Evolutionary conservation across 2,113 vertebrate genomes (phyloP), one percentile per base, ranked within the genome.

Genomic region (Lathamus discolor): DNA sequence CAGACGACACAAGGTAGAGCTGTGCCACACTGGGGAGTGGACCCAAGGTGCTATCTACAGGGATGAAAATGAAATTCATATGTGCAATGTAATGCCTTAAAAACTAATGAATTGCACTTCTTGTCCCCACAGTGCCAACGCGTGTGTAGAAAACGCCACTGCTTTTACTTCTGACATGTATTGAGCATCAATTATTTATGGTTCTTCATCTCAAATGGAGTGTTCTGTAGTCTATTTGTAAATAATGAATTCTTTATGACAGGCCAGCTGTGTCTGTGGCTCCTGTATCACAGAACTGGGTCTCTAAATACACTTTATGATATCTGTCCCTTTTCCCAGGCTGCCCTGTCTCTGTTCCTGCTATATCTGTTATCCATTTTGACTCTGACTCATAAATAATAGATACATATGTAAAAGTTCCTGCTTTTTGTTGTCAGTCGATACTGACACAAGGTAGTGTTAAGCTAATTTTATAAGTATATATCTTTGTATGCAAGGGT

Each of bases 201-300:
- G 80, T 55, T 81, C 66, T 75, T 95, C 74, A 78, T 63, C 92
- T 62, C 76, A 87, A 92, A 91, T 63, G n/a, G 78, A 95, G 37
- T 63, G 54, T 93, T 94, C 63, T 83, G 72, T 88, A 83, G 85
- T 67, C 16, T 94, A 86, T 94, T 94, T 96, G 88, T 93, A 94
- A 93, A 86, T 74, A 93, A 94, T 92, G 63, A 93, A 93, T 95
- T 95, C 75, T 93, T 95, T 90, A 95, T 93, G 59, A 51, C n/a
- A 51, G 81, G 91, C 52, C 83, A 87, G 64, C 66, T 89, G 41
- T 83, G 62, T 72, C 48, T 52, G 13, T 80, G 64, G 70, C 68
- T 86, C 29, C 29, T 75, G 11, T 72, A 39, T 86, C 77, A 63
- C 37, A 76, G 69, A 86, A 72, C 33, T 81, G 61, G 33, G 78